Conservation (phyloP, 1,140 invertebrate genomes). For the Polypedilum vanderplanki region DNA sequence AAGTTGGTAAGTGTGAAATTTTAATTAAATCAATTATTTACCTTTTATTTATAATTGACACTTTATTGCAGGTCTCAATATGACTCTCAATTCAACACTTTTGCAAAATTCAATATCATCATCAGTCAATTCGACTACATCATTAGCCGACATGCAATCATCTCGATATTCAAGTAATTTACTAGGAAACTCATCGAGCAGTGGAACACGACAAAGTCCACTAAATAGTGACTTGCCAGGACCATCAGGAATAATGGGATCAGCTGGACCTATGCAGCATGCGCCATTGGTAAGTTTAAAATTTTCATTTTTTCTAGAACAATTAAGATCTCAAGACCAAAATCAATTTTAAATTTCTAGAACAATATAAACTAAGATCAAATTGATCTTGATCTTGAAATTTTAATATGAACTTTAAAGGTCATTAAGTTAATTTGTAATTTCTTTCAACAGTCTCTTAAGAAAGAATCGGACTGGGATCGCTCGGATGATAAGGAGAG, state of each 20-base stretch:
- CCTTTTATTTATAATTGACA: neutral
- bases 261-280: slow-evolving; percentile 67
- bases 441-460: slow-evolving; percentile 63
- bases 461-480: slow-evolving; percentile 82
- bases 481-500: slow-evolving; percentile 65
- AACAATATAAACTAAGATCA: too few species aligned
- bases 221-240: slow-evolving; percentile 64
- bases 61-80: slow-evolving; percentile 17
- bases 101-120: slow-evolving; percentile 25
- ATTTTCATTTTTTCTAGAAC: slow-evolving; percentile 20
- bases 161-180: slow-evolving; percentile 11
- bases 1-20: neutral
- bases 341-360: too few species aligned
- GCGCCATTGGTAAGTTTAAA: slow-evolving; percentile 66
- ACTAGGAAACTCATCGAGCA: neutral
- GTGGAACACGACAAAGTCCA: slow-evolving; percentile 48
- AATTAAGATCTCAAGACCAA: neutral
- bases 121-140: slow-evolving; percentile 5
- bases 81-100: slow-evolving; percentile 1
- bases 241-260: slow-evolving; percentile 57
- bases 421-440: slow-evolving; percentile 33
- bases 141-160: slow-evolving; percentile 25
- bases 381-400: neutral
- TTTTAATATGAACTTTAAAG: slow-evolving; percentile 31
- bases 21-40: neutral